Percentiles rank a stretch among this genome's conserved stretches.
These are phyloP conservation scores for Corvus moneduloides DNA, from an alignment of 2,113 vertebrate genomes.

Conservation along the genomic window DNA sequence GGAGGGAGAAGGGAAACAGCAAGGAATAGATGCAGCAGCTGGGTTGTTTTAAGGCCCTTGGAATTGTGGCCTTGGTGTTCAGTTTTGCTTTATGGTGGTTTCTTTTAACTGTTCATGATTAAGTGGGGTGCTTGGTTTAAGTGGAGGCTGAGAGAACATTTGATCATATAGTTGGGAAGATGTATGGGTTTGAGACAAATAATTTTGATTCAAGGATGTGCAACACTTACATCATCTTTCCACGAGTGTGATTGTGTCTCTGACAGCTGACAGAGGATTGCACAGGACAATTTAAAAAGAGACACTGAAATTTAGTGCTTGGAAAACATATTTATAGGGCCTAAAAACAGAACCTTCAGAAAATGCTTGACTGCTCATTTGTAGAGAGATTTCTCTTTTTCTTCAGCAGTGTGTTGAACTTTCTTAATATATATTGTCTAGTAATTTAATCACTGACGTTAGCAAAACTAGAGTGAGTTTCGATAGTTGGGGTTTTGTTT, in stretches of 20 bases:
- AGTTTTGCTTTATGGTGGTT: background rate
- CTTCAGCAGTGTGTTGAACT: background rate
- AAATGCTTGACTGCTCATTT: background rate
- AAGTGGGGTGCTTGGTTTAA: background rate
- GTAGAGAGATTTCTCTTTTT: background rate
- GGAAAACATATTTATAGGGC: background rate
- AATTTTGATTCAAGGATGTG: background rate
- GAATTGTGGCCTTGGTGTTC: background rate
- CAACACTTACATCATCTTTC: background rate
- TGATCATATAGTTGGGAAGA: background rate
- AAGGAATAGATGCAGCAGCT: background rate
- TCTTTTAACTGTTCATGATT: background rate
- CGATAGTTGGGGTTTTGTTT: accelerated
- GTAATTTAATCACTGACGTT: background rate
- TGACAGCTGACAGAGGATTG: background rate
- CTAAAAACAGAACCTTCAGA: background rate
- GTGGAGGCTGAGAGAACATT: background rate
- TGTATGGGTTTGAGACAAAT: background rate
- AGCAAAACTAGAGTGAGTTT: background rate
- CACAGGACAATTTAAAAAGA: background rate
- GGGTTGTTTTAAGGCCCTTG: background rate
- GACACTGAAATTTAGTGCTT: background rate
- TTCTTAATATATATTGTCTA: background rate
- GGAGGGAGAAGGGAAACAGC: background rate
- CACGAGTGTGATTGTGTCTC: background rate